Evolutionary conservation across 2,888 invertebrate genomes (phyloP), one percentile per base, ranked within the genome.

Genomic region (Pteria penguin): DNA sequence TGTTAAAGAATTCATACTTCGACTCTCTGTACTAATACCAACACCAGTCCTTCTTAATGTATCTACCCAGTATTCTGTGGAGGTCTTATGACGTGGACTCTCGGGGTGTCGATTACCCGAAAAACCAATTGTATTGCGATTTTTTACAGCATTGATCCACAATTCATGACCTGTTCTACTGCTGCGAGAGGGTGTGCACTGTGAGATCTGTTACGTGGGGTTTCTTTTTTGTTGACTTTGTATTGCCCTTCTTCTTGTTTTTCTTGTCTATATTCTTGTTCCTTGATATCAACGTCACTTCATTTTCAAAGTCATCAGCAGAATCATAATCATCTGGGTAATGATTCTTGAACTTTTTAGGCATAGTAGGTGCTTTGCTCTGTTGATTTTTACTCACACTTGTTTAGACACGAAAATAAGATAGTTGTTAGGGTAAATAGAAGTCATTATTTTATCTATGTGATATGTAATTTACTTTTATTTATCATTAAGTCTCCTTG

Each of bases 61-160:
- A 54, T 90, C 89, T 31, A 88, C 84, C 87, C 89, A 90, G 71
- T 81, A 90, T 70, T 90, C 90, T 71, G 84, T 84, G 8, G 89
- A 78, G n/a, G 89, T 87, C 72, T 88, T 89, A 67, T 89, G 89
- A 18, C 87, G 79, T 11, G 88, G 88, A 77, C 85, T 87, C 31
- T 82, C 83, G 36, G 86, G 82, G 22, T 76, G 72, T 71, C 84
- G 82, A 73, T 74, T 75, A 72, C 80, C 78, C 4, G 79, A 67
- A 67, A 86, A 70, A 36, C 79, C 82, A 74, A 82, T 86, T 88
- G 80, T 85, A 58, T 84, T 84, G 79, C 88, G 78, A 55, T 86
- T 84, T 80, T 89, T 89, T 18, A 89, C 82, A 57, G 89, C 89
- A 72, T 79, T 84, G 82, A 89, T 86, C 89, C 89, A 90, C 76